phyloP scores from a whole-genome alignment of 2,888 invertebrate species.

The Anoncus sp. region DNA sequence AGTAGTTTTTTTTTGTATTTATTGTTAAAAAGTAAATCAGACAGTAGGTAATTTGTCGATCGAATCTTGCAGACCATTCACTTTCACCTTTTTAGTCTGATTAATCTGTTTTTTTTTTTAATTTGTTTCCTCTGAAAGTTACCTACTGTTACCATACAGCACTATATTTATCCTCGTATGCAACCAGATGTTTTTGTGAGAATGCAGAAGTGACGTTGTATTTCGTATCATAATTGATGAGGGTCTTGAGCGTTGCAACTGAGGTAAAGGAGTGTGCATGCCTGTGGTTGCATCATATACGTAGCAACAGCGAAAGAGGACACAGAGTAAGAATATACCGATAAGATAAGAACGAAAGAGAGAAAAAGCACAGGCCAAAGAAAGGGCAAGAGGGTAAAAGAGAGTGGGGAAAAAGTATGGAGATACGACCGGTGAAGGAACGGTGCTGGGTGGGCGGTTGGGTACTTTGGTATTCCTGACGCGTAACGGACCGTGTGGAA shows the following conservation, averaged over 20 bases:
- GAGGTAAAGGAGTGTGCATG: constrained; percentile 11
- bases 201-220: background rate
- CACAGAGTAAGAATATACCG: constrained; percentile 26
- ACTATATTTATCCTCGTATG: constrained; percentile 29
- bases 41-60: too few relatives aligned
- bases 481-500: constrained; percentile 56
- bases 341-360: constrained; percentile 16
- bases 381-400: constrained; percentile 30
- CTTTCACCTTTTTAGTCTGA: background rate
- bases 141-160: constrained; percentile 3
- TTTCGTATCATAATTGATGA: constrained; percentile 44
- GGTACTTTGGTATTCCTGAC: constrained; percentile 62
- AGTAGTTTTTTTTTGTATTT: too few relatives aligned
- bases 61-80: background rate
- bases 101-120: background rate
- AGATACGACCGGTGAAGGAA: constrained; percentile 13
- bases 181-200: constrained; percentile 3
- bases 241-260: constrained; percentile 20
- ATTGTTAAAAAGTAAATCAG: too few relatives aligned
- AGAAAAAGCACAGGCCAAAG: background rate
- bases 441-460: constrained; percentile 16
- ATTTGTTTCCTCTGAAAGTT: constrained; percentile 4
- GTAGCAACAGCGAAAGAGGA: constrained; percentile 25
- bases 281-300: constrained; percentile 43
- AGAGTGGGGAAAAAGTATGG: constrained; percentile 36